Evolutionary conservation across 2,888 invertebrate species (phyloP).

Genomic region (Theristus sp.): DNA sequence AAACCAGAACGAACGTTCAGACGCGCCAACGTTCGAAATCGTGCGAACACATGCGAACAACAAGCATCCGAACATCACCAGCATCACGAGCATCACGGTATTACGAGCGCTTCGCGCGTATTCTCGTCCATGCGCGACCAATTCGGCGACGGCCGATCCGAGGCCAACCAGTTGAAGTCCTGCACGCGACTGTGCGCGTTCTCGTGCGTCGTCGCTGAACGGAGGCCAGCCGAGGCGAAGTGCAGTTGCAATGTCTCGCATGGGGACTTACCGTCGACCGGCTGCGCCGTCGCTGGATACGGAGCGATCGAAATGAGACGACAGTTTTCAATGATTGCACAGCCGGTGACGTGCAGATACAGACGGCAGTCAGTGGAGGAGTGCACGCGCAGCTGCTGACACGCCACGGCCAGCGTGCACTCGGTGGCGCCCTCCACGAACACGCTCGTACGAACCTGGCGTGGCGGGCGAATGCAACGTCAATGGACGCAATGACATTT

Average conservation of each 20-base stretch:
- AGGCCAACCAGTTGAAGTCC: constrained; percentile 86
- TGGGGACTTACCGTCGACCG: too few species aligned
- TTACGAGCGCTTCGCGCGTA: too few species aligned
- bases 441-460: constrained; percentile 53
- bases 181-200: constrained; percentile 72
- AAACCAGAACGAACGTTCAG: too few species aligned
- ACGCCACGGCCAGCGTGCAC: constrained; percentile 61
- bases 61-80: too few species aligned
- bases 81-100: too few species aligned
- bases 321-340: constrained; percentile 84
- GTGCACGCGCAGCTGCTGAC: constrained; percentile 80
- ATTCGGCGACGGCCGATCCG: constrained; percentile 46
- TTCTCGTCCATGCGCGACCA: constrained; percentile 30
- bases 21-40: too few species aligned
- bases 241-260: too few species aligned
- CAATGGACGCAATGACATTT: too few species aligned
- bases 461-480: too few species aligned
- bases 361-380: constrained; percentile 54
- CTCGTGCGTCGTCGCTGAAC: constrained; percentile 37
- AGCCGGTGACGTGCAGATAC: constrained; percentile 76
- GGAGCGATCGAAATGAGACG: constrained; percentile 55
- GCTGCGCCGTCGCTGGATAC: constrained; percentile 35
- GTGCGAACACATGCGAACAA: too few species aligned
- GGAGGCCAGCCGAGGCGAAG: too few species aligned
- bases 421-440: constrained; percentile 63